Conservation (phyloP, 64 coral and sea anemone species). For the Pocillopora verrucosa region DNA sequence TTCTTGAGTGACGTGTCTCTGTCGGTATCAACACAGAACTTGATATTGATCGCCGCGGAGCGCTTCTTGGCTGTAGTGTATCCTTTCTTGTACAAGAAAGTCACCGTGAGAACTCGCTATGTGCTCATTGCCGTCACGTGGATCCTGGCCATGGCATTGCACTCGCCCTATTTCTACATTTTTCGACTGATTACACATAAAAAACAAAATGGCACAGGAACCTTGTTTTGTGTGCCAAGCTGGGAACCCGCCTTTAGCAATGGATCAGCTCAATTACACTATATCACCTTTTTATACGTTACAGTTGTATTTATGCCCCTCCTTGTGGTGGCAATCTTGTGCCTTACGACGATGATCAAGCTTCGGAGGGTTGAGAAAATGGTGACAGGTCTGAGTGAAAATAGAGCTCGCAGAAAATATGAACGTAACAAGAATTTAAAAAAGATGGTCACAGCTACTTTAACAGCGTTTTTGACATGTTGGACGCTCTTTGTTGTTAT, state of each 20-base stretch:
- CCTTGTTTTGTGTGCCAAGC: neutral
- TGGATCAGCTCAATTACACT: neutral
- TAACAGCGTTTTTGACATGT: neutral
- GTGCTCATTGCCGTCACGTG: slow-evolving; percentile 8
- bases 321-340: neutral
- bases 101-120: slow-evolving; percentile 6
- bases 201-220: neutral
- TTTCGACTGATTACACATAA: neutral
- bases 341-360: neutral
- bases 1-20: slow-evolving; percentile 53
- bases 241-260: slow-evolving; percentile 8
- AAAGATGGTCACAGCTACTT: slow-evolving; percentile 25
- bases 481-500: slow-evolving; percentile 11
- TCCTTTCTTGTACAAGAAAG: slow-evolving; percentile 46
- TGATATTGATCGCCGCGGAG: slow-evolving; percentile 61
- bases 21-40: slow-evolving; percentile 61
- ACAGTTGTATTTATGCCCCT: slow-evolving; percentile 23
- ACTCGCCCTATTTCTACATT: slow-evolving; percentile 34
- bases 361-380: slow-evolving; percentile 10
- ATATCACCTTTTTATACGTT: neutral
- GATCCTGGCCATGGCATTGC: slow-evolving; percentile 25
- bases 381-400: neutral
- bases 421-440: slow-evolving; percentile 30
- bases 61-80: slow-evolving; percentile 58
- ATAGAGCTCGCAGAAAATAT: neutral